Base-by-base conservation (phyloP, 2,797 vertebrate species). In the Pelobates cultripes region DNA sequence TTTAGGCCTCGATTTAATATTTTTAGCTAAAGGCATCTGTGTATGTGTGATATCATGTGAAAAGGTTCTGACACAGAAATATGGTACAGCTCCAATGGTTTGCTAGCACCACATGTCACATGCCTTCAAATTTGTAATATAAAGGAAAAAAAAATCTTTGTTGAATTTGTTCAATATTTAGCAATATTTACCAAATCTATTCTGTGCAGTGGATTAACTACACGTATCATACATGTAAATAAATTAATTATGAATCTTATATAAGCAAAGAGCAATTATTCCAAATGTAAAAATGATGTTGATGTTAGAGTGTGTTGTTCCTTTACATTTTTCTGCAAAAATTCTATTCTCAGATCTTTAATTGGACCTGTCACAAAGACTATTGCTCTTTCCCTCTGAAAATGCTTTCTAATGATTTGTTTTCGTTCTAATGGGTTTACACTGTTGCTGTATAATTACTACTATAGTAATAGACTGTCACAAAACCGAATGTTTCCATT, bases 391-490 rank as follows among this genome's bases (percentile, higher is more conserved):
- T 72, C 73, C 73, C 63, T 72, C 75, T 77, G 82, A 84, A 84
- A 80, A 84, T 80, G 47, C 64, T 70, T 47, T 53, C 55, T 84
- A 84, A 84, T 80, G 82, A 84, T 84, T 84, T 84, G 82, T 84
- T 84, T 79, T 84, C 77, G 66, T 79, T 3, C 70, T 80, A 84
- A 84, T 84, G 77, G 77, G 67, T 60, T 57, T 69, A 74, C 69
- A 55, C 82, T 66, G 67, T 53, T 57, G 66, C 12, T 17, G 72
- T 72, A 84, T 84, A 80, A 84, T 84, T 84, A 80, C 77, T 67
- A 47, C 45, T n/a, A 67, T 70, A 76, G 82, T 84, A 84, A 80
- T 84, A 80, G 82, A 76, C 82, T 84, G 82, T 83, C 82, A 83
- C 72, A 55, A 61, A 79, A 75, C 82, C 70, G 82, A 79, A 83